phyloP scores from a whole-genome alignment of 2,797 vertebrate species.

The Gila robusta region DNA sequence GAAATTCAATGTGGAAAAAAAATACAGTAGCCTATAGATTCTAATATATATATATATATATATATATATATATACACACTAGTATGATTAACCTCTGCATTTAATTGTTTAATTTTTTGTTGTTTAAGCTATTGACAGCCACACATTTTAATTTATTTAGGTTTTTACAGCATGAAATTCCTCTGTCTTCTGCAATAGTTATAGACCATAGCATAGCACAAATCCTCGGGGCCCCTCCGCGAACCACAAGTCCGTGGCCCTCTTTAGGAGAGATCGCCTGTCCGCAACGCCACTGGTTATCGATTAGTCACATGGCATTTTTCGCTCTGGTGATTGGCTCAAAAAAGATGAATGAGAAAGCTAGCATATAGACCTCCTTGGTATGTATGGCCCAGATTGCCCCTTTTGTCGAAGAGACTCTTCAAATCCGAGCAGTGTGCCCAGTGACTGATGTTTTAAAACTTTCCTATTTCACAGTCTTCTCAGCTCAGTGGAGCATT shows the following conservation, averaged over 20 bases:
- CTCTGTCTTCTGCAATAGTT: not conserved
- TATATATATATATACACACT: not conserved
- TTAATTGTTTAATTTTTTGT: not conserved
- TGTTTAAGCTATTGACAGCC: not conserved
- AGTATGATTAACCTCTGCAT: not conserved
- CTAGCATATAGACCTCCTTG: not conserved
- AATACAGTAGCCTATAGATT: no score
- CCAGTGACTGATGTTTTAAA: constrained; percentile 44
- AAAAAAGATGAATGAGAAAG: not conserved
- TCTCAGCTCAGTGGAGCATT: constrained; percentile 52
- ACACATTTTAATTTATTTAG: no score
- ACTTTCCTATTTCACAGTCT: constrained; percentile 50
- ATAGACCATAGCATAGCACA: not conserved
- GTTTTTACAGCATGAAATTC: not conserved
- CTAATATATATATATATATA: no score
- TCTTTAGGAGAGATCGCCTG: not conserved
- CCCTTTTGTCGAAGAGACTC: constrained; percentile 20
- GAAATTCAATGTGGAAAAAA: not conserved
- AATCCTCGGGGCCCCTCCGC: no score
- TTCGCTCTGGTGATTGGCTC: not conserved
- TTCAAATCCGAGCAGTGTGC: constrained; percentile 26
- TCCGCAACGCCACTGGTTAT: not conserved
- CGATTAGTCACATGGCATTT: not conserved
- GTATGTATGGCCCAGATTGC: constrained; percentile 8
- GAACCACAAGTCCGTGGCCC: not conserved